Percentiles rank a stretch among this genome's conserved stretches.
These are phyloP conservation scores for Cryptus viduatorius DNA, from an alignment of 2,888 invertebrate genomes.

Conservation along the genomic window DNA sequence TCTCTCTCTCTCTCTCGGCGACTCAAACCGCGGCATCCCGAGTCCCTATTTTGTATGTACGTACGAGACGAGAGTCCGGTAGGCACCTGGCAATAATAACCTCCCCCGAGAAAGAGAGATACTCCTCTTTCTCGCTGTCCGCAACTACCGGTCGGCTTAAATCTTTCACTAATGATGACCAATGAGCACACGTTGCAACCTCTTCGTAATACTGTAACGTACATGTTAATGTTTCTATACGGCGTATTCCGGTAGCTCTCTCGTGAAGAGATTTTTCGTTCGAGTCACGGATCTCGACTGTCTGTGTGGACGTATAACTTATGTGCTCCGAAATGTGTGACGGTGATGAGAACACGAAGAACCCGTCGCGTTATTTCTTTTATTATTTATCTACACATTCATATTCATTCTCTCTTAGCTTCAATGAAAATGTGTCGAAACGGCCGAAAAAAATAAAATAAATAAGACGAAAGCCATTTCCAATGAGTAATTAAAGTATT, in stretches of 20 bases:
- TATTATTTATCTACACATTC: conserved; percentile 48
- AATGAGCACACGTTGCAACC: conserved; percentile 55
- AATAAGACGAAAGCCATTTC: conserved; percentile 26
- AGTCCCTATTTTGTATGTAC: conserved; percentile 38
- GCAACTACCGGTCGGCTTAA: conserved; percentile 44
- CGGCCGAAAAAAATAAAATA: conserved; percentile 9
- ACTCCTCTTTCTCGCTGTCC: conserved; percentile 20
- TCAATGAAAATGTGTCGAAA: no score
- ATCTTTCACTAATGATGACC: conserved; percentile 67
- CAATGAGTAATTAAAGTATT: conserved; percentile 55
- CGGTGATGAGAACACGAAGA: neutral
- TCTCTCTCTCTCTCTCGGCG: conserved; percentile 1
- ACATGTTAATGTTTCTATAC: conserved; percentile 62
- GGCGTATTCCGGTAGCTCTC: conserved; percentile 65
- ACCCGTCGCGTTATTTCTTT: conserved; percentile 42
- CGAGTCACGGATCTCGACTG: conserved; percentile 52
- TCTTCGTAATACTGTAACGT: conserved; percentile 55
- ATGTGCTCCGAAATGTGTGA: conserved; percentile 13
- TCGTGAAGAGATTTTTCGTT: conserved; percentile 53
- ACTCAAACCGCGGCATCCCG: conserved; percentile 29
- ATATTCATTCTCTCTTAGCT: conserved; percentile 45
- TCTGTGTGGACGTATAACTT: conserved; percentile 21
- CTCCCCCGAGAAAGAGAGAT: conserved; percentile 6
- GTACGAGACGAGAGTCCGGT: conserved; percentile 26
- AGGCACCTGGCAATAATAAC: conserved; percentile 48